These are phyloP conservation scores for Benitochromis conjunctus DNA, from an alignment of 2,113 vertebrate genomes.

Conservation along the genomic window DNA sequence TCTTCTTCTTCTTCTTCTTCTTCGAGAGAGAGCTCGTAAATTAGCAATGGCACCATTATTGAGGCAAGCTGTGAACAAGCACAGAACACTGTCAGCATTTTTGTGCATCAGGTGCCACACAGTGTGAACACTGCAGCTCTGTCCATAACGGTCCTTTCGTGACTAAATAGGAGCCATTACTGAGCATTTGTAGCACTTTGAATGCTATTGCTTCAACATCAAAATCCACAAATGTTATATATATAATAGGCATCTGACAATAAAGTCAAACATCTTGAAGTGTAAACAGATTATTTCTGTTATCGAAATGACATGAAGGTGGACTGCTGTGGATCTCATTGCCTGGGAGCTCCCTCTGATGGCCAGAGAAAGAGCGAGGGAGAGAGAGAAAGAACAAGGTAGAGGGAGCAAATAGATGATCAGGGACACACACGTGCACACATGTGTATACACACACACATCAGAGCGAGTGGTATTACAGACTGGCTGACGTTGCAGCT, in stretches of 20 bases:
- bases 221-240: background rate
- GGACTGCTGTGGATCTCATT: background rate
- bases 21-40: no score
- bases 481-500: constrained; percentile 67
- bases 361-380: constrained; percentile 14
- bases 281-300: background rate
- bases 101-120: background rate
- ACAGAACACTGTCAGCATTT: background rate
- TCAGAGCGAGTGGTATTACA: constrained; percentile 41
- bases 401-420: background rate
- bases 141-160: background rate
- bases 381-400: background rate
- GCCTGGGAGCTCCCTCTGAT: constrained; percentile 48
- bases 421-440: background rate
- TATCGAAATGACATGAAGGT: background rate
- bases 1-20: no score
- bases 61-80: background rate
- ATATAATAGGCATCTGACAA: background rate
- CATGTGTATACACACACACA: background rate
- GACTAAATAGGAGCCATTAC: background rate
- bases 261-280: background rate
- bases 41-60: background rate
- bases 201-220: background rate
- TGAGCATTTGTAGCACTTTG: background rate
- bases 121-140: background rate